Evolutionary conservation across 2,797 vertebrate species (phyloP), one percentile per base, ranked within the genome.

Genomic region (Adelosebastes latens): DNA sequence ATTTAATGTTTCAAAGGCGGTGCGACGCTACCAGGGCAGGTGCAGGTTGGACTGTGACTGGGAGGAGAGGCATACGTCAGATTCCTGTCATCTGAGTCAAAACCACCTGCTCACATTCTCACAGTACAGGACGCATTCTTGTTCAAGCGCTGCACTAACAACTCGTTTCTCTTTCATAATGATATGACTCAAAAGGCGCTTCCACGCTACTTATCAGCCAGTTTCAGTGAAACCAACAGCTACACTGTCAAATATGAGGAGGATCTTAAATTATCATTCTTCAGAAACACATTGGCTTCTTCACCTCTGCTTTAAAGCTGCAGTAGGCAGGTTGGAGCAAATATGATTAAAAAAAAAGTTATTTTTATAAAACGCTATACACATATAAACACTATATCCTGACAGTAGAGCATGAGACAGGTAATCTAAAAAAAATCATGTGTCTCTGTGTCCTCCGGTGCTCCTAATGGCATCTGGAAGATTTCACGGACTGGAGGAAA

Each of bases 31-130:
- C 42, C 31, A 36, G 46, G 68, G 58, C 79, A 83, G 81, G 85
- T 67, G 72, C 75, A 73, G 75, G 69, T 75, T 42, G 76, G 69
- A 81, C 81, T 3, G 36, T 5, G 75, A 49, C 80, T 18, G 53
- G 3, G 36, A 73, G 79, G 69, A 29, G 80, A 79, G 52, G 52
- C 88, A 83, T 85, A 65, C 70, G 66, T 82, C 75, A 81, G 55
- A 94, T 93, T 92, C 92, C 87, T 85, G 80, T 80, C 82, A 75
- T 63, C 75, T 85, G 89, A 94, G 90, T 92, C 90, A 85, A 85
- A 89, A 76, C 27, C 90, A 90, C 86, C 91, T 83, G 90, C 87
- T 87, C 67, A 34, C 86, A 79, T 88, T 93, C 84, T 85, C 72
- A 78, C 83, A 62, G 59, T 77, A 3, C 75, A 60, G 60, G 52